Percentiles rank a stretch among this genome's conserved stretches.
phyloP scores from a whole-genome alignment of 2,797 vertebrate species.

The Tadarida brasiliensis region DNA sequence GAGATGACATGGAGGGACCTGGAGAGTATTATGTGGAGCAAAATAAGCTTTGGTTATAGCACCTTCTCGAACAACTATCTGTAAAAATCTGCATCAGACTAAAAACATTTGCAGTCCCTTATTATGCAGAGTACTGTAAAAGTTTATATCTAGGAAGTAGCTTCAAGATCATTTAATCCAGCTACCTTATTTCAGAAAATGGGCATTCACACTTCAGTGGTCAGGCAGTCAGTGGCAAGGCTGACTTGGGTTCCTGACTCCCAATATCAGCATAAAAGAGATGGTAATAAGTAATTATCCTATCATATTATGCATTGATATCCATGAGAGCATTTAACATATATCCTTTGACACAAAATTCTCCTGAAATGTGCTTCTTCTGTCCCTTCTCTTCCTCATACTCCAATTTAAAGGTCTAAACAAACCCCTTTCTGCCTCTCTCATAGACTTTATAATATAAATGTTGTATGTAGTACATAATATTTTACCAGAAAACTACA shows the following conservation, averaged over 20 bases:
- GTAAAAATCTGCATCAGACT: too few relatives aligned
- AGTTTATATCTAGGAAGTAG: slow-evolving; percentile 17
- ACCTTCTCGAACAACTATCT: too few relatives aligned
- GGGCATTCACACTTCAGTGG: slow-evolving; percentile 39
- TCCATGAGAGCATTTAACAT: slow-evolving; percentile 61
- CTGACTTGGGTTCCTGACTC: neutral
- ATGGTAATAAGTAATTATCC: slow-evolving; percentile 63
- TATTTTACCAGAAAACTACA: slow-evolving; percentile 79
- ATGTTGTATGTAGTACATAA: slow-evolving; percentile 72
- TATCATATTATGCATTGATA: slow-evolving; percentile 55
- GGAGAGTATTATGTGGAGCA: too few relatives aligned
- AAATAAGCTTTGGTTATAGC: too few relatives aligned
- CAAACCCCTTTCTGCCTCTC: slow-evolving; percentile 67
- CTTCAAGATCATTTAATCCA: slow-evolving; percentile 29
- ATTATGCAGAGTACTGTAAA: neutral
- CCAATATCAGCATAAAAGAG: slow-evolving; percentile 42
- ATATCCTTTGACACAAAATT: slow-evolving; percentile 56
- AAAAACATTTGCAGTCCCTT: neutral
- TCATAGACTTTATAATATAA: slow-evolving; percentile 79
- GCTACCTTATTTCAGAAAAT: slow-evolving; percentile 61
- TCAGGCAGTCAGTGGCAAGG: slow-evolving; percentile 36
- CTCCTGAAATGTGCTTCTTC: slow-evolving; percentile 64
- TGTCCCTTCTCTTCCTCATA: slow-evolving; percentile 21
- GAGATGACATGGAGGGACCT: too few relatives aligned
- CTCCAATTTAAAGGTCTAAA: slow-evolving; percentile 76